A percentile compares a stretch with the other conserved stretches of the same genome.
These are phyloP conservation scores for Hypomecis punctinalis DNA, from an alignment of 2,888 invertebrate genomes.

Conservation along the genomic window DNA sequence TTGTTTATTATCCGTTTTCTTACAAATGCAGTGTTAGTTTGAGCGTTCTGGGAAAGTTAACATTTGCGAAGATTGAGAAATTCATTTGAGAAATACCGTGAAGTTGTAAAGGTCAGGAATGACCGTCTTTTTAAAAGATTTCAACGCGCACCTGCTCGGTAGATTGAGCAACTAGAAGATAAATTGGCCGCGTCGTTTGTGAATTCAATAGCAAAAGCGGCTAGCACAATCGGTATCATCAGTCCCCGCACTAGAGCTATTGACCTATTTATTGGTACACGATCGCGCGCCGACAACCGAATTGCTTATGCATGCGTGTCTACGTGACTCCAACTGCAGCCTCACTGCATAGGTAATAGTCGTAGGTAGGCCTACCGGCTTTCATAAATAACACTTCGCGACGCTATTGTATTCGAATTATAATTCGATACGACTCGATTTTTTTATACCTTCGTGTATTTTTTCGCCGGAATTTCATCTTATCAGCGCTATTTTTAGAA, in stretches of 20 bases:
- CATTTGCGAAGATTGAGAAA: conserved; percentile 26
- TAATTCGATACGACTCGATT: conserved; percentile 30
- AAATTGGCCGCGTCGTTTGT: conserved; percentile 25
- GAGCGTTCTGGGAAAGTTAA: conserved; percentile 25
- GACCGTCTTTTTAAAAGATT: conserved; percentile 30
- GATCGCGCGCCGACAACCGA: conserved; percentile 65
- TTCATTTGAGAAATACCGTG: conserved; percentile 21
- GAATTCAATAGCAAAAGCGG: conserved; percentile 18
- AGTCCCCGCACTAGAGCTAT: conserved; percentile 58
- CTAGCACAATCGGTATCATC: conserved; percentile 26
- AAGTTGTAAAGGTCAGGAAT: conserved; percentile 27
- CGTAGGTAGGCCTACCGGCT: conserved; percentile 50
- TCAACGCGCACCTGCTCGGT: conserved; percentile 31
- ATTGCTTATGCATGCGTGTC: conserved; percentile 80
- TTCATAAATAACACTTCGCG: conserved; percentile 49
- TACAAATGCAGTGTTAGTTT: conserved; percentile 16
- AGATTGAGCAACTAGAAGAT: conserved; percentile 22
- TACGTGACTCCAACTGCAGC: conserved; percentile 69
- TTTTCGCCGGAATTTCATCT: background rate
- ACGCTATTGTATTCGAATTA: conserved; percentile 38
- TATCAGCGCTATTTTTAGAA: conserved; percentile 14
- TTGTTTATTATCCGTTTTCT: conserved; percentile 25
- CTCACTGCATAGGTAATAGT: conserved; percentile 67
- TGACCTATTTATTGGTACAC: conserved; percentile 78
- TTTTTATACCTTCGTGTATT: conserved; percentile 2